Evolutionary conservation across 2,113 vertebrate genomes (phyloP), one percentile per base, ranked within the genome.

Genomic region (Pelusios castaneus): DNA sequence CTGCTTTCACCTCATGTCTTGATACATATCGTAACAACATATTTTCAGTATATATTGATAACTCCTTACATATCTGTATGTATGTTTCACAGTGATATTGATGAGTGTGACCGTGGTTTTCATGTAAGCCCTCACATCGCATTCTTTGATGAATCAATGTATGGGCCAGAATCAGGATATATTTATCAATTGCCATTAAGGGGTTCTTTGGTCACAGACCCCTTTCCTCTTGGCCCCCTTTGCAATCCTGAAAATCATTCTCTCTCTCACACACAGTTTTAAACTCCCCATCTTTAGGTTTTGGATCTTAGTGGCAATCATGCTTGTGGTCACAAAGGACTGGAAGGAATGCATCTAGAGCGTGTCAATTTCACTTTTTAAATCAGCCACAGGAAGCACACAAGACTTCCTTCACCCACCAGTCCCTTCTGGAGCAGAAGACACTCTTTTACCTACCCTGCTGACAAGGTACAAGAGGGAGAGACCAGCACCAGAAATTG

Each of bases 321-420:
- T 88, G 93, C 84, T 54, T 12, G 56, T 56, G 73, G 73, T 45
- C 41, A 29, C 6, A 14, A 8, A 87, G 89, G 80, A 82, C 51
- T 70, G 67, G 84, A 80, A 76, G 89, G 84, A 47, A 38, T 52
- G 84, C 1, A 0, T 49, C 10, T 47, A 84, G 79, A 91, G 70
- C 76, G 47, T 73, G 56, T 1, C 11, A 10, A 0, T 80, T 80
- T 67, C 56, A 76, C 96, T 96, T 95, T 91, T 96, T 75, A 76
- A n/a, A 89, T 54, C 27, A 89, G 89, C 85, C 88, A 91, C 63
- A 90, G 73, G 0, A 0, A 90, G 95, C 2, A 16, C 87, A n/a
- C 34, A 85, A 96, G 82, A 29, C 93, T 85, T 21, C 96, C 96
- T 95, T 81, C 91, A 70, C 17, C 89, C 87, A 94, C 84, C 54